A percentile compares a stretch with the other conserved stretches of the same genome.
Conservation (phyloP, 2,888 invertebrate genomes). For the Yponomeuta sedellus region DNA sequence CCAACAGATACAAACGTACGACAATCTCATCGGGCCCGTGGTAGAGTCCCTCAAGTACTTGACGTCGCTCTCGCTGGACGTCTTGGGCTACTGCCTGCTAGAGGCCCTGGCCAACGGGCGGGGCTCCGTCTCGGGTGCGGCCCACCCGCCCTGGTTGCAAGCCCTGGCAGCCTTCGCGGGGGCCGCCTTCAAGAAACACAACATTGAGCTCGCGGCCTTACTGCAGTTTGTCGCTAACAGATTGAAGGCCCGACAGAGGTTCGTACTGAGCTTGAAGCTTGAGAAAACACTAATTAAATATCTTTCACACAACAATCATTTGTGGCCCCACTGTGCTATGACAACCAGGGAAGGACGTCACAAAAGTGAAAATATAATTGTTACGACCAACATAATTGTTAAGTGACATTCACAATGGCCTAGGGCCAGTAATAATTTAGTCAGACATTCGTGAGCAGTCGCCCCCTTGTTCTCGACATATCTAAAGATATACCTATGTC, state of each 20-base stretch:
- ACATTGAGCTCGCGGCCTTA: constrained; percentile 95
- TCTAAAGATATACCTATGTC: no score
- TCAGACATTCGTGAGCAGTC: no score
- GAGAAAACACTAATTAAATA: no score
- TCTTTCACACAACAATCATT: no score
- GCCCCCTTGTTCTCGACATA: no score
- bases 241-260: constrained; percentile 97
- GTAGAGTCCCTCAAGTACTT: constrained; percentile 98
- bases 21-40: constrained; percentile 96
- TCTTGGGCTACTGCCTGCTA: constrained; percentile 95
- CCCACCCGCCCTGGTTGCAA: constrained; percentile 95
- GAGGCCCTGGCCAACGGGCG: constrained; percentile 85
- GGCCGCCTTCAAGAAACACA: constrained; percentile 97
- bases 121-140: constrained; percentile 78
- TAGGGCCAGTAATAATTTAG: no score
- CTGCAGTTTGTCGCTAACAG: constrained; percentile 98
- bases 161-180: constrained; percentile 97
- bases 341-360: no score
- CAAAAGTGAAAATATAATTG: no score
- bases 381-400: no score
- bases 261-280: neutral
- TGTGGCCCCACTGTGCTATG: no score
- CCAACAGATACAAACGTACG: constrained; percentile 91
- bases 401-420: no score
- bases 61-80: constrained; percentile 96